Evolutionary conservation across 2,888 invertebrate species (phyloP).

Genomic region (Ophion slaviceki): DNA sequence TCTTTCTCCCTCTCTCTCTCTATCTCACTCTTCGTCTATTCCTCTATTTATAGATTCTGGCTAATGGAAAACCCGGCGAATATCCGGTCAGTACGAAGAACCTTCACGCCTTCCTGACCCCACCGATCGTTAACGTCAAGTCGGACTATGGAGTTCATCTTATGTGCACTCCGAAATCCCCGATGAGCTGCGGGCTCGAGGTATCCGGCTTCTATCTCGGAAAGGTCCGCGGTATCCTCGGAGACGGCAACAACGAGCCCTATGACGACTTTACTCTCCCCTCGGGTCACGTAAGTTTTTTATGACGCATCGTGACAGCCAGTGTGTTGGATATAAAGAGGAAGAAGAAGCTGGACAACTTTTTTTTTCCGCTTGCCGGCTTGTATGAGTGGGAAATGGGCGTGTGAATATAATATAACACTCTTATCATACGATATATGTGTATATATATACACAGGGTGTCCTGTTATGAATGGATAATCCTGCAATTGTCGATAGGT

Average conservation of each 20-base stretch:
- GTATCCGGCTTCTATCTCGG: constrained; percentile 95
- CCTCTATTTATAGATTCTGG: constrained; percentile 84
- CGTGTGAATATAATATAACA: not conserved
- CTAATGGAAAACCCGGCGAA: constrained; percentile 89
- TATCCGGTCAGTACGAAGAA: constrained; percentile 87
- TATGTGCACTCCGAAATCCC: constrained; percentile 85
- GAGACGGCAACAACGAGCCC: constrained; percentile 95
- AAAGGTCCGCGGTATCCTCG: constrained; percentile 93
- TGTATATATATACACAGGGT: too few relatives aligned
- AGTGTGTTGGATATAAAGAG: not conserved
- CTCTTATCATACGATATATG: not conserved
- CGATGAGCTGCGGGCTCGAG: constrained; percentile 87
- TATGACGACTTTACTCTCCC: constrained; percentile 92
- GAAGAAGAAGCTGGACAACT: not conserved
- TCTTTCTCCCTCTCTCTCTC: too few relatives aligned
- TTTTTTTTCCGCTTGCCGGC: not conserved
- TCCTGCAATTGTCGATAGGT: too few relatives aligned
- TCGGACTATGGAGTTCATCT: constrained; percentile 88
- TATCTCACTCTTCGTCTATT: constrained; percentile 12
- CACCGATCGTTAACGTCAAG: constrained; percentile 85
- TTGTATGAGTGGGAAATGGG: not conserved
- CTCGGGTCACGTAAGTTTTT: constrained; percentile 87
- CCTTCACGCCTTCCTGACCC: constrained; percentile 86
- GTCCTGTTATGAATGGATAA: too few relatives aligned
- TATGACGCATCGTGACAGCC: not conserved